phyloP scores from a whole-genome alignment of 1,140 invertebrate genomes.

The Andricus grossulariae region DNA sequence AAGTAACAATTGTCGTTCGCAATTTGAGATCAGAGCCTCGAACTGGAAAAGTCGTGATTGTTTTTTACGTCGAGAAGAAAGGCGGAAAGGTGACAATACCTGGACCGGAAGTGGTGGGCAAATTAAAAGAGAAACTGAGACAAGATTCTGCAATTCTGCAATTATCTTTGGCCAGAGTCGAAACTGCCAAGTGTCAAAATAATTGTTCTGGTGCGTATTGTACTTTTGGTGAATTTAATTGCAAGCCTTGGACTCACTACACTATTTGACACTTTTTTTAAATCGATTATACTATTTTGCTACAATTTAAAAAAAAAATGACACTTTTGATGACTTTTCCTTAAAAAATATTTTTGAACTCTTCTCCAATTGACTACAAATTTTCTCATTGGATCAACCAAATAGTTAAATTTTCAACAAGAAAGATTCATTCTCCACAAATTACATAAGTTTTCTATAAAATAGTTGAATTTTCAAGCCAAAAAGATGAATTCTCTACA shows the following conservation, averaged over 20 bases:
- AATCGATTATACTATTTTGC: too few relatives aligned
- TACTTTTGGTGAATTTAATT: conserved; percentile 32
- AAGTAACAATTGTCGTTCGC: conserved; percentile 80
- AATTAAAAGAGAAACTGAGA: conserved; percentile 81
- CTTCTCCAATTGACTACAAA: too few relatives aligned
- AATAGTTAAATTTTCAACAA: too few relatives aligned
- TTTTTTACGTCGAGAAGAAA: conserved; percentile 80
- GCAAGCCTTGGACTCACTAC: background rate
- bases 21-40: conserved; percentile 78
- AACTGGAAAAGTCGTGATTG: conserved; percentile 78
- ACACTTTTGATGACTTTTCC: too few relatives aligned
- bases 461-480: too few relatives aligned
- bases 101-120: conserved; percentile 78
- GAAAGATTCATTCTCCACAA: too few relatives aligned
- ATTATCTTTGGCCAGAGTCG: conserved; percentile 84
- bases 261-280: too few relatives aligned
- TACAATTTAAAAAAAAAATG: too few relatives aligned
- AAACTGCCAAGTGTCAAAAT: conserved; percentile 92
- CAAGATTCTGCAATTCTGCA: conserved; percentile 85
- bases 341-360: too few relatives aligned
- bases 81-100: conserved; percentile 71
- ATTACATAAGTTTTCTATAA: too few relatives aligned
- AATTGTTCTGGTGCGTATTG: conserved; percentile 86
- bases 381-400: too few relatives aligned
- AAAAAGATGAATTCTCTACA: too few relatives aligned